Evolutionary conservation across 2,888 invertebrate species (phyloP).

Genomic region (Carabus problematicus): DNA sequence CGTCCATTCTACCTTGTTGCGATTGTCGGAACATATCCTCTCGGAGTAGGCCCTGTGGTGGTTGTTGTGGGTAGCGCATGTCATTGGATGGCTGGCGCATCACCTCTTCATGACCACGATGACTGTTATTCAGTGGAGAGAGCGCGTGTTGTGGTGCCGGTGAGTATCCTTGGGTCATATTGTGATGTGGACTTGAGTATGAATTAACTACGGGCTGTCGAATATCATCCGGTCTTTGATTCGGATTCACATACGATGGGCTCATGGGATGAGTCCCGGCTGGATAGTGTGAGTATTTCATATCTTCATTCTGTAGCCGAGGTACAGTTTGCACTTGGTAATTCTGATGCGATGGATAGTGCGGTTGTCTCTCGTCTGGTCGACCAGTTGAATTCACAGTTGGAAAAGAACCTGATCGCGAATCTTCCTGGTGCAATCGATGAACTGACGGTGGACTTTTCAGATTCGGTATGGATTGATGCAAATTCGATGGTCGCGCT

Average conservation of each 20-base stretch:
- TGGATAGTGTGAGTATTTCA: slow-evolving; percentile 46
- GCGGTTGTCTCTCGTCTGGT: slow-evolving; percentile 32
- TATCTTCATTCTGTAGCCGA: slow-evolving; percentile 34
- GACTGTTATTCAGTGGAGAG: slow-evolving; percentile 46
- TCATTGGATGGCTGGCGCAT: slow-evolving; percentile 45
- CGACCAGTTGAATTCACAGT: slow-evolving; percentile 48
- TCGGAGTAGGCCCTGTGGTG: slow-evolving; percentile 49
- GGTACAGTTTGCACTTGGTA: slow-evolving; percentile 42
- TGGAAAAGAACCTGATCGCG: slow-evolving; percentile 53
- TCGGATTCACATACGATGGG: slow-evolving; percentile 29
- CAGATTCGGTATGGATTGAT: slow-evolving; percentile 60
- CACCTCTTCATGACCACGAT: slow-evolving; percentile 47
- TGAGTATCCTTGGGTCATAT: slow-evolving; percentile 49
- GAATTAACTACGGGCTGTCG: slow-evolving; percentile 46
- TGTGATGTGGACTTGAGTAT: slow-evolving; percentile 53
- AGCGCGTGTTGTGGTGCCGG: slow-evolving; percentile 30
- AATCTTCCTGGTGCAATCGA: slow-evolving; percentile 49
- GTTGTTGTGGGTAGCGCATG: slow-evolving; percentile 50
- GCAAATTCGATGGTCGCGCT: slow-evolving; percentile 48
- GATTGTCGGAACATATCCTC: slow-evolving; percentile 56
- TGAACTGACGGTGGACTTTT: slow-evolving; percentile 56
- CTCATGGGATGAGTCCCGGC: slow-evolving; percentile 33
- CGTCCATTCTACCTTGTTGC: slow-evolving; percentile 49
- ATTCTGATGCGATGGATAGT: slow-evolving; percentile 42
- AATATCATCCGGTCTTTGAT: slow-evolving; percentile 34